Conservation (phyloP, 1,140 invertebrate species). For the Ylistrum balloti region DNA sequence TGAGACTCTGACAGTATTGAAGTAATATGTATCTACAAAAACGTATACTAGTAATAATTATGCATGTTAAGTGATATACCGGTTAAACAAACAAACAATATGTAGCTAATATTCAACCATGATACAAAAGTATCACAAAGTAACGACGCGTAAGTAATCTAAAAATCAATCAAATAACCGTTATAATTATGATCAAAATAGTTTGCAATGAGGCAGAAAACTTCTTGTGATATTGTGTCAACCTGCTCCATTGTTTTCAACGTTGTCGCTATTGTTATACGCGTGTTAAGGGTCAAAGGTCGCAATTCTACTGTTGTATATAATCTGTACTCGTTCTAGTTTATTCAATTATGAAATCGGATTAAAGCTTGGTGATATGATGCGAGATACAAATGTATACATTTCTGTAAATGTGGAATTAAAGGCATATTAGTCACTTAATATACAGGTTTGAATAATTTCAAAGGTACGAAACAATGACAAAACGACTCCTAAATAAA, state of each 20-base stretch:
- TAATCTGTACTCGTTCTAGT: background rate
- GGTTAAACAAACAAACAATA: background rate
- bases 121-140: background rate
- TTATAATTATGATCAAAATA: background rate
- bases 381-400: background rate
- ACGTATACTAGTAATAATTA: background rate
- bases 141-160: background rate
- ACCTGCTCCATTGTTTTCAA: background rate
- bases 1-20: background rate
- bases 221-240: background rate
- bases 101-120: background rate
- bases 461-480: no score
- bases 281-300: background rate
- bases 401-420: background rate
- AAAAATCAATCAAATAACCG: background rate
- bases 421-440: background rate
- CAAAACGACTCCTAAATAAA: no score
- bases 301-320: background rate
- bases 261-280: background rate
- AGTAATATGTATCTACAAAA: background rate
- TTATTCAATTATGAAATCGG: slow-evolving; percentile 21
- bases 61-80: no score
- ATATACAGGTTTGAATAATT: background rate
- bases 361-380: background rate
- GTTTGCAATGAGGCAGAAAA: background rate